Evolutionary conservation across 2,113 vertebrate species (phyloP).

Genomic region (Halichoerus grypus): DNA sequence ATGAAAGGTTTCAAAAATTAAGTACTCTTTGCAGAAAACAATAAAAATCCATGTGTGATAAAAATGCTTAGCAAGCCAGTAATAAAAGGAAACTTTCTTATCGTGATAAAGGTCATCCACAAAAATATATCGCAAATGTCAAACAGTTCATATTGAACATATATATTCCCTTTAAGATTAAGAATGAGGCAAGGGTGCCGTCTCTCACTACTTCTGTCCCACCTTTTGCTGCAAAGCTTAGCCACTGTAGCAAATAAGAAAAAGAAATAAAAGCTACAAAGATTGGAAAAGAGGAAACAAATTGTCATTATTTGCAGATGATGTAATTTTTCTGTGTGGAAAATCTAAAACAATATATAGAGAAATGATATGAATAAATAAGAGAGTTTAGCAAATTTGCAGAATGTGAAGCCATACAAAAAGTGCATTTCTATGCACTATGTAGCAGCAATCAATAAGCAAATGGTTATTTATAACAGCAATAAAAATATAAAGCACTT

Average conservation of each 20-base stretch:
- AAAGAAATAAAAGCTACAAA: constrained; percentile 42
- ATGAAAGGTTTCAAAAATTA: constrained; percentile 14
- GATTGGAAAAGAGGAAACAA: constrained; percentile 49
- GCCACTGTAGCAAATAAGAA: background rate
- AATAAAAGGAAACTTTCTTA: constrained; percentile 25
- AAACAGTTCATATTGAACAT: background rate
- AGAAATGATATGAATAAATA: constrained; percentile 49
- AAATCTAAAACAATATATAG: background rate
- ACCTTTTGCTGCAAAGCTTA: background rate
- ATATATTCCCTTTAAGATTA: background rate
- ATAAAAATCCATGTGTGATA: constrained; percentile 7
- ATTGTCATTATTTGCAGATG: constrained; percentile 26
- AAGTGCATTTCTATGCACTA: background rate
- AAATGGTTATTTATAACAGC: background rate
- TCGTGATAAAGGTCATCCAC: background rate
- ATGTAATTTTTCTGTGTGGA: constrained; percentile 26
- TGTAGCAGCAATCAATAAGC: background rate
- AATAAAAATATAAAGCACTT: constrained; percentile 7
- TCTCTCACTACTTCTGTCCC: background rate
- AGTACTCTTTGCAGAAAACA: background rate
- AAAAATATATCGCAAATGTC: background rate
- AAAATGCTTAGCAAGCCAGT: constrained; percentile 4
- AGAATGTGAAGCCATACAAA: background rate
- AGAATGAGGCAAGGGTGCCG: background rate
- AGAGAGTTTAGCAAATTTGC: constrained; percentile 18